These are phyloP conservation scores for Stegostoma tigrinum DNA, from an alignment of 2,113 vertebrate species.

Conservation along the genomic window DNA sequence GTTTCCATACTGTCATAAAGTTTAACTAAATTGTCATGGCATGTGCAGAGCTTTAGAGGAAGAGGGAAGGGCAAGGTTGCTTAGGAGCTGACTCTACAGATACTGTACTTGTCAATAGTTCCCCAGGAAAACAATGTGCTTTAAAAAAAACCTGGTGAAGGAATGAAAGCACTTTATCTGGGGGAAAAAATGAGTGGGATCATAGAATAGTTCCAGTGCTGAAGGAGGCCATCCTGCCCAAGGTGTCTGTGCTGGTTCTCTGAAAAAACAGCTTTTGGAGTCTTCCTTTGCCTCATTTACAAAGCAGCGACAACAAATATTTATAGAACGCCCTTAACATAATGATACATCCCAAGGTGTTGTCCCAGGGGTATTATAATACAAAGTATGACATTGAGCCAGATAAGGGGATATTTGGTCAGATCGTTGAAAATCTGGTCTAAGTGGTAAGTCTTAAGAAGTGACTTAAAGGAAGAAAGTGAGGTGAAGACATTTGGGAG, in stretches of 20 bases:
- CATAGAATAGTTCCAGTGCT: not conserved
- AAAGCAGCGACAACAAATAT: not conserved
- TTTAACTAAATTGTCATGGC: slow-evolving; percentile 19
- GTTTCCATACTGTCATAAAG: slow-evolving; percentile 15
- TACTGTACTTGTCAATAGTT: not conserved
- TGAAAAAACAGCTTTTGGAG: not conserved
- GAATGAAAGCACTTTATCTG: not conserved
- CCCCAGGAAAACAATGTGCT: not conserved
- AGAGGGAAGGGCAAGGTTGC: slow-evolving; percentile 5
- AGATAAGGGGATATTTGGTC: not conserved
- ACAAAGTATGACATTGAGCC: not conserved
- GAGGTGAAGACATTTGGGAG: too few relatives aligned
- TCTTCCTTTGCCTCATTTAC: not conserved
- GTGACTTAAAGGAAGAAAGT: not conserved
- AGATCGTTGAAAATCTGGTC: not conserved
- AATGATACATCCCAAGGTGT: not conserved
- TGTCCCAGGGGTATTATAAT: not conserved
- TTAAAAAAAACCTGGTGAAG: not conserved
- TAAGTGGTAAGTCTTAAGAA: not conserved
- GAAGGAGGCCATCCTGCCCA: not conserved
- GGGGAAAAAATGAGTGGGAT: not conserved
- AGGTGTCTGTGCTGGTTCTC: not conserved
- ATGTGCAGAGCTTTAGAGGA: not conserved
- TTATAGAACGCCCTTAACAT: not conserved
- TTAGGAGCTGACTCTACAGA: not conserved